Percentiles rank a stretch among this genome's conserved stretches.
Conservation (phyloP, 53 echinoderm and acorn worm genomes). For the Luidia sarsii region DNA sequence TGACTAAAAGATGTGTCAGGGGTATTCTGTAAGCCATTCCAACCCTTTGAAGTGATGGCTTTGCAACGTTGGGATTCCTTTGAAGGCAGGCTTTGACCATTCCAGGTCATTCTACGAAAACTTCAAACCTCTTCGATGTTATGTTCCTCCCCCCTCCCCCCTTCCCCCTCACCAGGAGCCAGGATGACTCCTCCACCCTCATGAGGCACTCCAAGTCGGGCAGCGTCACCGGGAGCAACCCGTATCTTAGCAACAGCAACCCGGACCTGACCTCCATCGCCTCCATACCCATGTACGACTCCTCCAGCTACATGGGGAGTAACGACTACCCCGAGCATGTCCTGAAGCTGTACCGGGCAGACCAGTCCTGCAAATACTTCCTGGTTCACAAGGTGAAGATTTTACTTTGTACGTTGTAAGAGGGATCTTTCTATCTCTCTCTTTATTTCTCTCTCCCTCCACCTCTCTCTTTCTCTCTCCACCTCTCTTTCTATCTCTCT, state of each 20-base stretch:
- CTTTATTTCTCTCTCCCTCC: no score
- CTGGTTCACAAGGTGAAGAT: conserved; percentile 95
- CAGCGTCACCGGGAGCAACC: conserved; percentile 77
- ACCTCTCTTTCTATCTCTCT: no score
- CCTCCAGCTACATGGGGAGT: conserved; percentile 40
- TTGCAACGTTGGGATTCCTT: no score
- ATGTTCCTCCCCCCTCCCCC: not conserved
- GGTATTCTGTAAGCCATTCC: no score
- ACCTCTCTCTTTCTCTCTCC: no score
- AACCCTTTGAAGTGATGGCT: no score
- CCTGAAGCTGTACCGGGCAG: conserved; percentile 90
- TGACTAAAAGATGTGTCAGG: no score
- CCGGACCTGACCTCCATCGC: conserved; percentile 88
- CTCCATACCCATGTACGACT: conserved; percentile 68
- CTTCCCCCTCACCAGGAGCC: conserved; percentile 31
- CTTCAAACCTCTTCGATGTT: not conserved
- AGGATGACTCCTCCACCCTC: conserved; percentile 61
- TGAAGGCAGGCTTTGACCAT: no score
- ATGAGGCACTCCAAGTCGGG: conserved; percentile 65
- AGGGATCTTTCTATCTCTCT: no score
- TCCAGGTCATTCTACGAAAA: not conserved
- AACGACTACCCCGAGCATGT: conserved; percentile 92
- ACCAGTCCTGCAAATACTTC: conserved; percentile 98
- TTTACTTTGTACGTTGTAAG: no score
- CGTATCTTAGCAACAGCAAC: conserved; percentile 94